Percentiles rank a stretch among this genome's conserved stretches.
These are phyloP conservation scores for Caenorhabditis sinica DNA, from an alignment of 2,888 invertebrate species.

Conservation along the genomic window DNA sequence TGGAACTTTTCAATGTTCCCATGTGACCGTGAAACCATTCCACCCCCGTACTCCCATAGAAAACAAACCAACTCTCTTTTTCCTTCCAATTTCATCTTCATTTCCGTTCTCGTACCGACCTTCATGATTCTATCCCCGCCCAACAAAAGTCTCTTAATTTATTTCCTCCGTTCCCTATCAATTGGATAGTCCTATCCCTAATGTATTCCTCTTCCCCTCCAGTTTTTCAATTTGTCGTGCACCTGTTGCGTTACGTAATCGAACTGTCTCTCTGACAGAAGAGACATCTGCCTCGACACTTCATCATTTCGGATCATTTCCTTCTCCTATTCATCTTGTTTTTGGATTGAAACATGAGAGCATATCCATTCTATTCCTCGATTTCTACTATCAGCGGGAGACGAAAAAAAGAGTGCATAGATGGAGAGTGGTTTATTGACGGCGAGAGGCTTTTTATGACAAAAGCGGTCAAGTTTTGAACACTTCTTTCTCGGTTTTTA, in stretches of 20 bases:
- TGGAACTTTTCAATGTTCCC: background rate
- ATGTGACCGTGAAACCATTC: slow-evolving; percentile 9
- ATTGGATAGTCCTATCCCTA: background rate
- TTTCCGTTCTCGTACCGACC: slow-evolving; percentile 47
- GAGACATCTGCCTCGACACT: slow-evolving; percentile 32
- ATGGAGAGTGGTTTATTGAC: slow-evolving; percentile 1
- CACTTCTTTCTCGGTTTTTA: background rate
- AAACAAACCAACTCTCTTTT: slow-evolving; percentile 4
- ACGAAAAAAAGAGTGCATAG: background rate
- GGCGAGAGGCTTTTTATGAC: slow-evolving; percentile 37
- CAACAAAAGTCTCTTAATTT: background rate
- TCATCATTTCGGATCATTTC: slow-evolving; percentile 30
- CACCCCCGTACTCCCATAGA: slow-evolving; percentile 5
- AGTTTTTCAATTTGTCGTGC: slow-evolving; percentile 59
- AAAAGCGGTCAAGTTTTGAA: slow-evolving; percentile 7
- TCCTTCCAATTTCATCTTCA: slow-evolving; percentile 25
- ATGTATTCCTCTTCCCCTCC: slow-evolving; percentile 10
- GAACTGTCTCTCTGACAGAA: slow-evolving; percentile 23
- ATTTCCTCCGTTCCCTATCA: slow-evolving; percentile 26
- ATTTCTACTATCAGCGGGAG: background rate
- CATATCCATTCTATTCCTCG: background rate
- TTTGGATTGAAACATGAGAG: background rate
- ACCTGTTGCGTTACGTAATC: slow-evolving; percentile 60
- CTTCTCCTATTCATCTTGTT: background rate
- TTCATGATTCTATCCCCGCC: slow-evolving; percentile 14